These are phyloP conservation scores for Terrapene triunguis DNA, from an alignment of 2,113 vertebrate species.

Conservation along the genomic window DNA sequence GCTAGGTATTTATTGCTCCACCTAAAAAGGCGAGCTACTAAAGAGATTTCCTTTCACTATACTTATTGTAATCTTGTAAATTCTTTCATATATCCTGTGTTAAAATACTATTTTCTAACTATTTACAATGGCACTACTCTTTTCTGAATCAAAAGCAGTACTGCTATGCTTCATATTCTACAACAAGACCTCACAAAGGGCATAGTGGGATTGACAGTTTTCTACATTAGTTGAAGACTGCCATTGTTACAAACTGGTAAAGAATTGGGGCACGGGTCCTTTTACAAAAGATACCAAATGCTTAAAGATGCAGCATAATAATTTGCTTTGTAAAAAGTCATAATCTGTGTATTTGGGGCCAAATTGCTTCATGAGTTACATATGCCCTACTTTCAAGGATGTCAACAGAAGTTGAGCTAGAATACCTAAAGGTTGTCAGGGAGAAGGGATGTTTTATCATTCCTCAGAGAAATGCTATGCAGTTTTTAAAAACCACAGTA, in stretches of 20 bases:
- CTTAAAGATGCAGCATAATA: background rate
- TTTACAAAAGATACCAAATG: background rate
- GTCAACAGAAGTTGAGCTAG: background rate
- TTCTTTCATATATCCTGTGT: background rate
- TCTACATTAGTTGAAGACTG: background rate
- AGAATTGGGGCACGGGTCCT: background rate
- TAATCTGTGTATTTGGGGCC: background rate
- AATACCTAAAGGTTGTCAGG: background rate
- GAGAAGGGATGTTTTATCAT: background rate
- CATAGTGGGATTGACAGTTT: background rate
- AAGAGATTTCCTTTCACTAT: background rate
- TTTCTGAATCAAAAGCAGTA: background rate
- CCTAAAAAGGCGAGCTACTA: background rate
- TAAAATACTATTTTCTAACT: background rate
- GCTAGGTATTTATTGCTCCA: background rate
- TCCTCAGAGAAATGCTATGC: background rate
- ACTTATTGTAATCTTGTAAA: background rate
- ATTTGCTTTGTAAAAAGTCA: background rate
- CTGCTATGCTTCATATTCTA: background rate
- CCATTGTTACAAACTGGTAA: background rate
- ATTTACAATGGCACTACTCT: background rate
- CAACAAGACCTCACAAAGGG: background rate
- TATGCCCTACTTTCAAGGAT: background rate
- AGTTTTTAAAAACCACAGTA: background rate
- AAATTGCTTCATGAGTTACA: background rate